These are phyloP conservation scores for Stenurella melanura DNA, from an alignment of 2,888 invertebrate species.

Conservation along the genomic window DNA sequence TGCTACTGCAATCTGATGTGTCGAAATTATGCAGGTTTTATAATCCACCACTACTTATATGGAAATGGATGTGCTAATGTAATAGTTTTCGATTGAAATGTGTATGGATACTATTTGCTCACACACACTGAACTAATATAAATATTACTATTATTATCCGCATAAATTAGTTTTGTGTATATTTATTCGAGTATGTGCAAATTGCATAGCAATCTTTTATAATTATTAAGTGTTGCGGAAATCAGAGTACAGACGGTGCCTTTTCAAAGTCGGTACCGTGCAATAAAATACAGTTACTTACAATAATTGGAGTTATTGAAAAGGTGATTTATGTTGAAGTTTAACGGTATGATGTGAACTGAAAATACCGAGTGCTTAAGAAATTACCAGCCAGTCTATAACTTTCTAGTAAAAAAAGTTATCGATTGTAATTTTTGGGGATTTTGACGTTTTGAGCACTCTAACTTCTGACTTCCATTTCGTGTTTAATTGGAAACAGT, in stretches of 20 bases:
- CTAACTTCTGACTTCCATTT: no score
- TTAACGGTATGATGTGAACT: no score
- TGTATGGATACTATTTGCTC: neutral
- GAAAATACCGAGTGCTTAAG: no score
- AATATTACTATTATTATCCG: neutral
- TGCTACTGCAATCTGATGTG: conserved; percentile 21
- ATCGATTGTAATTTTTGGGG: no score
- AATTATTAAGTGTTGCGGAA: conserved; percentile 1
- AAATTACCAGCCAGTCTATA: no score
- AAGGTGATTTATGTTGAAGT: neutral
- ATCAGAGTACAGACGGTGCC: neutral
- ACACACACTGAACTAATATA: neutral
- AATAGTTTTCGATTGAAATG: conserved; percentile 2
- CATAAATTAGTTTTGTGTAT: neutral
- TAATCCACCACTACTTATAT: conserved; percentile 14
- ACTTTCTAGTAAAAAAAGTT: no score
- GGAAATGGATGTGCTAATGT: conserved; percentile 25
- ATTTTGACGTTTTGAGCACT: no score
- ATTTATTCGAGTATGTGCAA: neutral
- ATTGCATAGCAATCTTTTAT: conserved; percentile 2
- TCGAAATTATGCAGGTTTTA: conserved; percentile 23
- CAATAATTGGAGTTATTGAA: neutral
- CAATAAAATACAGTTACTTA: neutral
- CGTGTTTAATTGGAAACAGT: no score
- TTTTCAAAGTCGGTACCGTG: neutral